Evolutionary conservation across 2,113 vertebrate genomes (phyloP).

Genomic region (Ictalurus furcatus): DNA sequence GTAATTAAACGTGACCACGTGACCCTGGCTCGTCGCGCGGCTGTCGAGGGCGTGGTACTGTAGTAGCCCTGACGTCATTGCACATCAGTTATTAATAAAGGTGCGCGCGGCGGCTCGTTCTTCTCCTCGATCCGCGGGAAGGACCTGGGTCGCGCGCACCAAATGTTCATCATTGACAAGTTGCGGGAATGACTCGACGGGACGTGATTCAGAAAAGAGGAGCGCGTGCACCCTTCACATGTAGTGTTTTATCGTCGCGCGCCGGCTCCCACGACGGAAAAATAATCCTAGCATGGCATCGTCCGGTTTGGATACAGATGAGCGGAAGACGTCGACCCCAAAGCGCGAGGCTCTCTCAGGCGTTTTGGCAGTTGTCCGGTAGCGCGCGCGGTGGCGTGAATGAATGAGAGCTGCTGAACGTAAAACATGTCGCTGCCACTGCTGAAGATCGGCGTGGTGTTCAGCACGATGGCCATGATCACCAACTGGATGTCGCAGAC

Average conservation of each 20-base stretch:
- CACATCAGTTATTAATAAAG: constrained; percentile 66
- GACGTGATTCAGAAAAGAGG: background rate
- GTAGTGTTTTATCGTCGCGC: constrained; percentile 12
- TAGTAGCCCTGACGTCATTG: constrained; percentile 15
- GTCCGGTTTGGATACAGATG: constrained; percentile 65
- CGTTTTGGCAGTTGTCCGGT: constrained; percentile 66
- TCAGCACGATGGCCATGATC: constrained; percentile 99
- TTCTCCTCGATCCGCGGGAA: background rate
- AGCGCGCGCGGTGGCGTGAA: constrained; percentile 64
- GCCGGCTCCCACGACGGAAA: background rate
- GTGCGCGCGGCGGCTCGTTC: constrained; percentile 68
- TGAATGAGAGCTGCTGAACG: constrained; percentile 80
- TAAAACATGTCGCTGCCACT: constrained; percentile 91
- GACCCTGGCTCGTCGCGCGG: background rate
- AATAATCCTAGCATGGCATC: constrained; percentile 57
- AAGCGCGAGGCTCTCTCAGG: constrained; percentile 65
- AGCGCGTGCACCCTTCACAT: background rate
- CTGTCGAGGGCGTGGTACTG: constrained; percentile 1
- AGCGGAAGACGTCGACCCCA: constrained; percentile 34
- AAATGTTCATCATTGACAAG: background rate
- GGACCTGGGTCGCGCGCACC: background rate
- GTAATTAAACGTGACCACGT: constrained; percentile 1
- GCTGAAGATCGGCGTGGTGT: constrained; percentile 96
- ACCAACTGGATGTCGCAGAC: constrained; percentile 99
- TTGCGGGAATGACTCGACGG: background rate